These are phyloP conservation scores for Anthonomus grandis DNA, from an alignment of 1,140 invertebrate species.

Conservation along the genomic window DNA sequence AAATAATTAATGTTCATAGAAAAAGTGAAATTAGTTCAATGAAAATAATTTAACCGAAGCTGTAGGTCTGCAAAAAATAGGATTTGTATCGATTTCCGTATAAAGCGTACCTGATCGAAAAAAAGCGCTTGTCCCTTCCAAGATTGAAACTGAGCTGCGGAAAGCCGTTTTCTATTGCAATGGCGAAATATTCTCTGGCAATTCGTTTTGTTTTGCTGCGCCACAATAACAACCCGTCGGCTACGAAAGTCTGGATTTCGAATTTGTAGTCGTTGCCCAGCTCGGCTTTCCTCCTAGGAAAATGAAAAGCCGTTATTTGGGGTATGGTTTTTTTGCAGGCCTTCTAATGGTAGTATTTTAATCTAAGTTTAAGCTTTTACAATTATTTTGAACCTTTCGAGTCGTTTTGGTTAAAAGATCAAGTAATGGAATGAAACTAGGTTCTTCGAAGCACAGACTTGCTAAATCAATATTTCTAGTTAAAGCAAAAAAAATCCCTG, in stretches of 20 bases:
- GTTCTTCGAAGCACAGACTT: no score
- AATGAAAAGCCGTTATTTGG: no score
- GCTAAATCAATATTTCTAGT: no score
- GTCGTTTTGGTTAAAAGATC: no score
- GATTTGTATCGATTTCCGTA: background rate
- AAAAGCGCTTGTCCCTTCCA: slow-evolving; percentile 56
- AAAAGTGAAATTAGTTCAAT: no score
- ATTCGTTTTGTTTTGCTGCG: slow-evolving; percentile 50
- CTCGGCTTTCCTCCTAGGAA: slow-evolving; percentile 59
- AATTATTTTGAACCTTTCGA: no score
- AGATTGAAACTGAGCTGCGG: slow-evolving; percentile 64
- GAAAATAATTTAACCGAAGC: no score
- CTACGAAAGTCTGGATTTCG: slow-evolving; percentile 62
- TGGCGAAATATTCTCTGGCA: slow-evolving; percentile 57
- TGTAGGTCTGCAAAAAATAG: background rate
- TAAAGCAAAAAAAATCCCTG: no score
- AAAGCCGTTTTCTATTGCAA: slow-evolving; percentile 60
- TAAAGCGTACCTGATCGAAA: slow-evolving; percentile 51
- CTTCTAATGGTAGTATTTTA: no score
- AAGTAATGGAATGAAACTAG: no score
- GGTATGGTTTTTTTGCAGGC: no score
- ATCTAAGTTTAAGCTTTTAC: no score
- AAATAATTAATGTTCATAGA: background rate
- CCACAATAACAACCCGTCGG: slow-evolving; percentile 68
- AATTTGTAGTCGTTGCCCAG: slow-evolving; percentile 69